phyloP scores from a whole-genome alignment of 2,888 invertebrate species.

The Pyrochroa serraticornis region DNA sequence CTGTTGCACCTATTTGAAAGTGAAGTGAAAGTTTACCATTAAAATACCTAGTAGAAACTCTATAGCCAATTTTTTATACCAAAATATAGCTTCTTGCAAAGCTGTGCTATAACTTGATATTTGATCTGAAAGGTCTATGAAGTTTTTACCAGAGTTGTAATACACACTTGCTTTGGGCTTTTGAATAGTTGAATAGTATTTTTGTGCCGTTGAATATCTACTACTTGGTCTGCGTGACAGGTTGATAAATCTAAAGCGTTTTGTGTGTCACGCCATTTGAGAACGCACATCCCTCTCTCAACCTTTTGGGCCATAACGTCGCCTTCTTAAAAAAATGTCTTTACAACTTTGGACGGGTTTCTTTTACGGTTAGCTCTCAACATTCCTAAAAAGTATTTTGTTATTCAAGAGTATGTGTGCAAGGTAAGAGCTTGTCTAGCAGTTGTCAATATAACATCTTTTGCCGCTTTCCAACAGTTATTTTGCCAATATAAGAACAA shows the following conservation, averaged over 20 bases:
- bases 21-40: slow-evolving; percentile 30
- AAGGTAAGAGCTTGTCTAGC: slow-evolving; percentile 23
- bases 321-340: slow-evolving; percentile 23
- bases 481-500: slow-evolving; percentile 17
- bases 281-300: slow-evolving; percentile 33
- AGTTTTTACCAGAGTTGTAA: slow-evolving; percentile 42
- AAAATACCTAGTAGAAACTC: slow-evolving; percentile 16
- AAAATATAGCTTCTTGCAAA: slow-evolving; percentile 31
- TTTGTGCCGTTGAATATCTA: slow-evolving; percentile 29
- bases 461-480: slow-evolving; percentile 11
- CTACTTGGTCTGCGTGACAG: slow-evolving; percentile 36
- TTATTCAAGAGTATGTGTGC: no score
- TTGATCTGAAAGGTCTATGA: slow-evolving; percentile 41
- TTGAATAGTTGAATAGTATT: slow-evolving; percentile 8
- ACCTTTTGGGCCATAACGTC: slow-evolving; percentile 12
- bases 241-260: slow-evolving; percentile 44
- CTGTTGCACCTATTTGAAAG: slow-evolving; percentile 18
- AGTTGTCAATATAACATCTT: slow-evolving; percentile 22
- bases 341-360: slow-evolving; percentile 21
- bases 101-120: slow-evolving; percentile 36
- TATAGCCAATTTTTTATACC: slow-evolving; percentile 24
- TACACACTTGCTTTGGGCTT: slow-evolving; percentile 27
- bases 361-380: background rate
- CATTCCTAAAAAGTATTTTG: no score
- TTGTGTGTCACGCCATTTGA: slow-evolving; percentile 46